Evolutionary conservation across 2,113 vertebrate genomes (phyloP).

Genomic region (Columbina picui): DNA sequence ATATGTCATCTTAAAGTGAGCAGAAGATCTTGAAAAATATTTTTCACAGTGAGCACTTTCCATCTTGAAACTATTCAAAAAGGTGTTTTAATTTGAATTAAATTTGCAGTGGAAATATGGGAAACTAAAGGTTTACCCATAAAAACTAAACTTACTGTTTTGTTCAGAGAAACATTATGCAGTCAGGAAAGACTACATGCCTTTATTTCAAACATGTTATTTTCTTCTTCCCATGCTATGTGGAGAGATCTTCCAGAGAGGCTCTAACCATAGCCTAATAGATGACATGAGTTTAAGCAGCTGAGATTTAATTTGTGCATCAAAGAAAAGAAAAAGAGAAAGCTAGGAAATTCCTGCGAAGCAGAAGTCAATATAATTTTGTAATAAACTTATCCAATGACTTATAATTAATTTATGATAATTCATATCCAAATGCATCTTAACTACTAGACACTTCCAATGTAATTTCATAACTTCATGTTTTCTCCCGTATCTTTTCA

Average conservation of each 20-base stretch:
- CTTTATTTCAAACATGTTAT: not conserved
- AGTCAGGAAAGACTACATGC: not conserved
- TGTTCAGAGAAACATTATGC: not conserved
- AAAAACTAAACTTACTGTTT: not conserved
- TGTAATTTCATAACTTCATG: fast-evolving
- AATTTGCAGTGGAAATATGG: not conserved
- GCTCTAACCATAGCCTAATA: not conserved
- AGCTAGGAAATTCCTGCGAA: not conserved
- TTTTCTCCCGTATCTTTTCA: not conserved
- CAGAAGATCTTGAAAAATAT: not conserved
- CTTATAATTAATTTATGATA: not conserved
- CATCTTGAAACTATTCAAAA: not conserved
- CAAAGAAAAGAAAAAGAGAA: not conserved
- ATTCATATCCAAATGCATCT: not conserved
- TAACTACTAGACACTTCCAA: not conserved
- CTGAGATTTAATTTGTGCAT: not conserved
- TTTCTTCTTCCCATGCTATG: not conserved
- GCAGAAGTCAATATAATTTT: not conserved
- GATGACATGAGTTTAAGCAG: not conserved
- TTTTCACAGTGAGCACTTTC: not conserved
- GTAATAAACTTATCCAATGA: not conserved
- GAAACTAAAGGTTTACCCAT: not conserved
- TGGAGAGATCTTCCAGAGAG: not conserved
- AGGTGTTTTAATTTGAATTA: not conserved
- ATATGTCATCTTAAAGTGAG: not conserved